phyloP scores from a whole-genome alignment of 1,140 invertebrate genomes.

The Pogonomyrmex californicus region DNA sequence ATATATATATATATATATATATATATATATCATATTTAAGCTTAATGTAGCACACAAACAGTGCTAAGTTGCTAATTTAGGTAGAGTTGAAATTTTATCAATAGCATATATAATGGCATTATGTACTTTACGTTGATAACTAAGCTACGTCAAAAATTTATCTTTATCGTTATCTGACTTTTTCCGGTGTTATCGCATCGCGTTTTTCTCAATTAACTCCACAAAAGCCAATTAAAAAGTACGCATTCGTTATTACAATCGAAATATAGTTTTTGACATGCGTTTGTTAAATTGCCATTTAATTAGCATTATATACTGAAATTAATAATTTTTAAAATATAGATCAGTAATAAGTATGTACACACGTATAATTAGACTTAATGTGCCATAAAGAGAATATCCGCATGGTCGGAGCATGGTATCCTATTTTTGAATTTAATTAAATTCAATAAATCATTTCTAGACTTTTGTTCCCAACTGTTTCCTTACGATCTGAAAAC shows the following conservation, averaged over 20 bases:
- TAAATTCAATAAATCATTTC: no score
- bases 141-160: not conserved
- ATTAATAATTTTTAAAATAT: no score
- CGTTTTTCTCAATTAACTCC: not conserved
- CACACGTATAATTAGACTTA: no score
- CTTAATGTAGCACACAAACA: not conserved
- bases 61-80: not conserved
- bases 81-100: slow-evolving; percentile 4
- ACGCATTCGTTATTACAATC: not conserved
- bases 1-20: no score
- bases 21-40: no score
- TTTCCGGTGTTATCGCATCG: not conserved
- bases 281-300: not conserved
- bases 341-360: no score
- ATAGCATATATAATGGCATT: not conserved
- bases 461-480: no score
- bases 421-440: no score
- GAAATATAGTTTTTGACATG: not conserved
- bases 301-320: not conserved
- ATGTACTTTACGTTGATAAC: slow-evolving; percentile 1
- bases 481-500: no score
- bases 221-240: not conserved
- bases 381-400: no score
- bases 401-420: no score
- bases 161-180: not conserved